Conservation (phyloP, 1,140 invertebrate species). For the Paramacrobiotus metropolitanus region DNA sequence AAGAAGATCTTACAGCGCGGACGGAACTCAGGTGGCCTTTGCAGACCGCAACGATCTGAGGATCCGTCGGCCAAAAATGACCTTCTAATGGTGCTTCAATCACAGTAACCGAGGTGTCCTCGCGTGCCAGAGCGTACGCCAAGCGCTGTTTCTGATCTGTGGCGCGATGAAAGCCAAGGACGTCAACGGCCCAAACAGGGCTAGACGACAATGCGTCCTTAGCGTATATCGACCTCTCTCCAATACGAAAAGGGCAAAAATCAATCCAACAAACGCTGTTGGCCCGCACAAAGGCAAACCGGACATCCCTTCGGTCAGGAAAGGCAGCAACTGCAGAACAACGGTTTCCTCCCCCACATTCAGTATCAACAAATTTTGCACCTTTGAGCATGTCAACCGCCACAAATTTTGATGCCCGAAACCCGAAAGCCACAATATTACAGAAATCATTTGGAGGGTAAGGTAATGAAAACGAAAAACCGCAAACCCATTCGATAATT, state of each 20-base stretch:
- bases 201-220: not conserved
- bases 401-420: not conserved
- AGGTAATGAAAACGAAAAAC: not conserved
- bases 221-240: not conserved
- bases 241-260: not conserved
- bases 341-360: not conserved
- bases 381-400: not conserved
- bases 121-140: not conserved
- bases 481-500: not conserved
- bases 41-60: not conserved
- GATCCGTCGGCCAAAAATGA: not conserved
- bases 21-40: not conserved
- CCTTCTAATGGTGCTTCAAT: not conserved
- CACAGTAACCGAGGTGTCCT: not conserved
- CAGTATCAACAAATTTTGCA: not conserved
- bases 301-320: not conserved
- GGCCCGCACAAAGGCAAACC: not conserved
- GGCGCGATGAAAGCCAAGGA: not conserved
- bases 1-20: not conserved
- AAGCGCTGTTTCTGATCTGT: no score
- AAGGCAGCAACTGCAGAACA: not conserved
- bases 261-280: not conserved
- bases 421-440: not conserved
- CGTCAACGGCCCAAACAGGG: not conserved
- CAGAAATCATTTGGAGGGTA: not conserved